phyloP scores from a whole-genome alignment of 2,888 invertebrate species.

The Rhaphigaster nebulosa region DNA sequence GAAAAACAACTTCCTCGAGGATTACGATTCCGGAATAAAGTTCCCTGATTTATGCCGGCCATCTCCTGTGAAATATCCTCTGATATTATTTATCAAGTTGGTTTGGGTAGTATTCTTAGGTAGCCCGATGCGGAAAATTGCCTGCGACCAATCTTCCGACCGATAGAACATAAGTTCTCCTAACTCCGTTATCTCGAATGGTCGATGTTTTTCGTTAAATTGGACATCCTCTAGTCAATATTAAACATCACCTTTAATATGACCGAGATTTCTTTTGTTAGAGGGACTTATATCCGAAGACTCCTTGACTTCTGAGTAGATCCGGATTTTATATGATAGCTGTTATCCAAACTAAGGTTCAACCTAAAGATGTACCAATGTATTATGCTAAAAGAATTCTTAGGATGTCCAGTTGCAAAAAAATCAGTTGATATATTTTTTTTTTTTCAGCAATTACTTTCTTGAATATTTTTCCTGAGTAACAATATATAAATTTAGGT shows the following conservation, averaged over 20 bases:
- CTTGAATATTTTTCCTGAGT: no score
- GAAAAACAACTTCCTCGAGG: conserved; percentile 13
- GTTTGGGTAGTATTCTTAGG: conserved; percentile 23
- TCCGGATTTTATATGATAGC: no score
- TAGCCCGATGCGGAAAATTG: conserved; percentile 36
- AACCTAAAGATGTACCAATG: no score
- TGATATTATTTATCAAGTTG: conserved; percentile 36
- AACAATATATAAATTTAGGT: no score
- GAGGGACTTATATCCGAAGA: no score
- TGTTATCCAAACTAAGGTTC: no score
- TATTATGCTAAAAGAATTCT: no score
- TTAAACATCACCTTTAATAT: not conserved
- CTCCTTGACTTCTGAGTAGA: no score
- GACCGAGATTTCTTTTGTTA: not conserved
- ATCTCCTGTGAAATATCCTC: conserved; percentile 26
- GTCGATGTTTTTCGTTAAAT: not conserved
- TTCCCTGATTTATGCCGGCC: conserved; percentile 18
- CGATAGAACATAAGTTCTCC: not conserved
- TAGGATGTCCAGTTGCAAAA: no score
- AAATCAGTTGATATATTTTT: no score
- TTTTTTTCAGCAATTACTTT: no score
- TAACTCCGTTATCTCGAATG: not conserved
- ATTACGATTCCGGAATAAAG: conserved; percentile 13
- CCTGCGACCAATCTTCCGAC: conserved; percentile 28
- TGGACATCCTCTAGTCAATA: not conserved